A percentile compares a stretch with the other conserved stretches of the same genome.
phyloP scores from a whole-genome alignment of 2,888 invertebrate genomes.

The Linyphia triangularis region DNA sequence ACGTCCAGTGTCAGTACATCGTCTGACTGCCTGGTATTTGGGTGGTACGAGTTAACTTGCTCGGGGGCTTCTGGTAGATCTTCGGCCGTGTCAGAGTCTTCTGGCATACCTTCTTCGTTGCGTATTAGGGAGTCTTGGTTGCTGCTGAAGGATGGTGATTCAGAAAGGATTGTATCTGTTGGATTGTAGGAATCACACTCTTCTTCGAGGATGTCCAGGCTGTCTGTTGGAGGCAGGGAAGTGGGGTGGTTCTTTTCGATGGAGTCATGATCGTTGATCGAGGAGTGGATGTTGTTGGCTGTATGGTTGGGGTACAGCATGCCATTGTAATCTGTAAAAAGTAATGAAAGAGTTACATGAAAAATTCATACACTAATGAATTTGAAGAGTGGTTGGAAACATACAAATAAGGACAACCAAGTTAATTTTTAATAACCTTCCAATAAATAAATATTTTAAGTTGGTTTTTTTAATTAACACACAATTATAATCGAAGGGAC shows the following conservation, averaged over 20 bases:
- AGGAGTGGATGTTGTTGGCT: constrained; percentile 17
- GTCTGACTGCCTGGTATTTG: constrained; percentile 27
- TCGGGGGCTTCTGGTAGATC: constrained; percentile 60
- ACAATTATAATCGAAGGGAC: too few species aligned
- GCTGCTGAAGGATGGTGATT: constrained; percentile 63
- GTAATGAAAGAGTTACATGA: too few species aligned
- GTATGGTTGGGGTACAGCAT: constrained; percentile 60
- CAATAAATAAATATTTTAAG: too few species aligned
- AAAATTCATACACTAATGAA: too few species aligned
- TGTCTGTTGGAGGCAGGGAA: constrained; percentile 43
- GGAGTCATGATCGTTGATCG: constrained; percentile 33
- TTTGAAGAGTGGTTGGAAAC: too few species aligned
- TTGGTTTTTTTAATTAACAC: too few species aligned
- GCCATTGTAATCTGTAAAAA: constrained; percentile 55
- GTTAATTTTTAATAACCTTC: too few species aligned
- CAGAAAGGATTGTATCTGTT: constrained; percentile 57
- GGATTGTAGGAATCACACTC: constrained; percentile 67
- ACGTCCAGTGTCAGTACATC: constrained; percentile 61
- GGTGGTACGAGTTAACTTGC: constrained; percentile 47
- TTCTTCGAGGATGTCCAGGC: constrained; percentile 67
- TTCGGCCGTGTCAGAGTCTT: constrained; percentile 60
- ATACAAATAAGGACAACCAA: too few species aligned
- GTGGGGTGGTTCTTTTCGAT: constrained; percentile 27
- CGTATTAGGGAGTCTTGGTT: constrained; percentile 44
- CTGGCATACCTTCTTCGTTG: constrained; percentile 42